These are phyloP conservation scores for Thera britannica DNA, from an alignment of 2,888 invertebrate genomes.

Conservation along the genomic window DNA sequence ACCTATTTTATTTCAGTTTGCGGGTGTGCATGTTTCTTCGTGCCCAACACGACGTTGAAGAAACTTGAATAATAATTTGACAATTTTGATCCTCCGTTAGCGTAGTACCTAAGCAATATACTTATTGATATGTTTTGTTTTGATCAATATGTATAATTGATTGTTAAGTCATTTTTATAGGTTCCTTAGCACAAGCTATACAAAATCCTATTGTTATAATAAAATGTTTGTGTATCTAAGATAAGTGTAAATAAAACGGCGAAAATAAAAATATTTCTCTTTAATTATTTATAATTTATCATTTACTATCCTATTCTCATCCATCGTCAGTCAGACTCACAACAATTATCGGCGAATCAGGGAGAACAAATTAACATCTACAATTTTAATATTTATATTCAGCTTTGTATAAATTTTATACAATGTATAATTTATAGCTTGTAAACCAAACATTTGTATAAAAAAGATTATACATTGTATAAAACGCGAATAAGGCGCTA, in stretches of 20 bases:
- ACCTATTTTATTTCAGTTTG: constrained; percentile 62
- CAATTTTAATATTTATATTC: constrained; percentile 41
- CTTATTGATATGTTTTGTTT: not conserved
- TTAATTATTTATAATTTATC: constrained; percentile 80
- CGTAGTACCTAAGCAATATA: not conserved
- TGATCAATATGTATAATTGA: too few species aligned
- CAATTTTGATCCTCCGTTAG: constrained; percentile 6
- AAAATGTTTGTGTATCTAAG: not conserved
- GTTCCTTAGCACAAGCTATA: too few species aligned
- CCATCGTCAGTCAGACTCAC: constrained; percentile 71
- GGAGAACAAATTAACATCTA: constrained; percentile 68
- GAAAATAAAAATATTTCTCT: constrained; percentile 76
- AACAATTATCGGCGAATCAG: constrained; percentile 65
- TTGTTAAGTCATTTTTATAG: too few species aligned
- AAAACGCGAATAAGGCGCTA: constrained; percentile 60
- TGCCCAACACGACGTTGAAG: constrained; percentile 78
- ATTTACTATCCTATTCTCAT: constrained; percentile 70
- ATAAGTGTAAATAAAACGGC: constrained; percentile 41
- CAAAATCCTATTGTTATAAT: too few species aligned
- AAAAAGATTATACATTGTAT: constrained; percentile 56
- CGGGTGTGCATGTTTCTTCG: constrained; percentile 64
- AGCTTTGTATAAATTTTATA: constrained; percentile 46
- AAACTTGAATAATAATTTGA: constrained; percentile 64
- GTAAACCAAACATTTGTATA: constrained; percentile 45
- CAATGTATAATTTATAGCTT: constrained; percentile 46